A percentile compares a stretch with the other conserved stretches of the same genome.
phyloP scores from a whole-genome alignment of 2,797 vertebrate genomes.

The Hoplostethus atlanticus region DNA sequence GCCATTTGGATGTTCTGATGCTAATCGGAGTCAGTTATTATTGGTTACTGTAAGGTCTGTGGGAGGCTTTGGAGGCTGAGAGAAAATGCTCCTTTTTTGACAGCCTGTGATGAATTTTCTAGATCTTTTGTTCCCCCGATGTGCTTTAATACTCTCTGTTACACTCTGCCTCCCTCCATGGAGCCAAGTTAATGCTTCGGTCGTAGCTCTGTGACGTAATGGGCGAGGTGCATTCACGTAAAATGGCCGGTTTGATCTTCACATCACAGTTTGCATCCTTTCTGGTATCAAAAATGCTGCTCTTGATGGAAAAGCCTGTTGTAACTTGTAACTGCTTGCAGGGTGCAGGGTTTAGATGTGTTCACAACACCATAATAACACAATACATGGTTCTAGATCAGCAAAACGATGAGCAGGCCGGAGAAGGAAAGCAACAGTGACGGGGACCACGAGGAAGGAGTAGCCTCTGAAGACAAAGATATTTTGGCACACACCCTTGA shows the following conservation, averaged over 20 bases:
- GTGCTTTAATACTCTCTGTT: not conserved
- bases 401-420: no score
- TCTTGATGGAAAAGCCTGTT: not conserved
- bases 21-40: constrained; percentile 31
- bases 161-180: not conserved
- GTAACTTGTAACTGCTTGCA: not conserved
- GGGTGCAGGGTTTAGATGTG: no score
- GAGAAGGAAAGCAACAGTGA: no score
- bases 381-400: no score
- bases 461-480: no score
- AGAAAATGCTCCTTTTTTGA: constrained; percentile 13
- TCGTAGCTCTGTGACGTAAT: no score
- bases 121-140: not conserved
- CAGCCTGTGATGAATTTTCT: not conserved
- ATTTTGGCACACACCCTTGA: no score
- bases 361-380: no score
- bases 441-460: no score
- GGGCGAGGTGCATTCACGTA: not conserved
- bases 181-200: not conserved
- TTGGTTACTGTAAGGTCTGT: constrained; percentile 27
- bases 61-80: not conserved
- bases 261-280: not conserved
- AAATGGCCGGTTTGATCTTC: not conserved
- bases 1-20: constrained; percentile 51
- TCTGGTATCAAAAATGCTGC: not conserved